Evolutionary conservation across 2,888 invertebrate genomes (phyloP), one percentile per base, ranked within the genome.

Genomic region (Acleris emargana): DNA sequence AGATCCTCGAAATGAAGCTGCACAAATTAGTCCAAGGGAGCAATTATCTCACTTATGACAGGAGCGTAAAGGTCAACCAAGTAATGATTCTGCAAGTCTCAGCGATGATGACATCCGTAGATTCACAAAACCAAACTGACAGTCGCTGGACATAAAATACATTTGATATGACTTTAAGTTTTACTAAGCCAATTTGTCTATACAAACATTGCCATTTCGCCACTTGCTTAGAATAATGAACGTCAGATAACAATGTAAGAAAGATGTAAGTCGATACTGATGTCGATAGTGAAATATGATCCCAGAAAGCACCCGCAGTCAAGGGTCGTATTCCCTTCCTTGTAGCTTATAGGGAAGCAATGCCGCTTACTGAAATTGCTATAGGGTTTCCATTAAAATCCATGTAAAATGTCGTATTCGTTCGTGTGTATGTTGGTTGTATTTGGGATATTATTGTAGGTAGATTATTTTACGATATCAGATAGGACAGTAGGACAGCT

Each of bases 291-390:
- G 84, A 78, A 83, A 83, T 71, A 68, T 72, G 76, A 83, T 72
- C 81, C 81, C 60, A 28, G 49, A 42, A 45, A 25, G 52, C 22
- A 45, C 55, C 51, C 54, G 28, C 54, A 45, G 53, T 55, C 54
- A 55, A 54, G 60, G 51, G 45, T 82, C 75, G 70, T 74, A 76
- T 83, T 78, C 78, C 80, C 72, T 69, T 77, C 72, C 77, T 75
- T 75, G 78, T 76, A 78, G 73, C 77, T 75, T 75, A 78, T 76
- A 78, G 73, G 79, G 77, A 73, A 75, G 81, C 76, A 82, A 79
- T 79, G 81, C 72, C 72, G 72, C 70, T 75, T 76, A 62, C 75
- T 72, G 71, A 78, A 73, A 79, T 76, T 77, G 69, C 74, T 80
- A 72, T 75, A 76, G 69, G 81, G 80, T 77, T 82, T 82, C 80